phyloP scores from a whole-genome alignment of 2,888 invertebrate genomes.

The Parthenolecanium corni region DNA sequence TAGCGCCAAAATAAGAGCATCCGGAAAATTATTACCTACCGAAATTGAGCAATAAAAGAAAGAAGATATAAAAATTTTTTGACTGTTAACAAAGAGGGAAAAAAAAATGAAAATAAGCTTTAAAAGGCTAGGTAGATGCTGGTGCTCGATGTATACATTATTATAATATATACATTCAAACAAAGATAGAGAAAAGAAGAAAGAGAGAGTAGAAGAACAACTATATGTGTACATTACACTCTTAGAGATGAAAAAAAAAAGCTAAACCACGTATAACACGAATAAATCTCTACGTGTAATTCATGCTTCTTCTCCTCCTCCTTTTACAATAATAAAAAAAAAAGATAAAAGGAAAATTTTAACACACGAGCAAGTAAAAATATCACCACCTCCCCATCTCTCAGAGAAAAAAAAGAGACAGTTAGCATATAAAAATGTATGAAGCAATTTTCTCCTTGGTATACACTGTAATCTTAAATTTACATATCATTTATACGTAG shows the following conservation, averaged over 20 bases:
- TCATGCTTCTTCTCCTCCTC: not conserved
- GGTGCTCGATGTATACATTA: not conserved
- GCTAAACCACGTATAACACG: not conserved
- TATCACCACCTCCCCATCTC: too few species aligned
- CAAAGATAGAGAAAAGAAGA: too few species aligned
- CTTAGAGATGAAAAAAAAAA: not conserved
- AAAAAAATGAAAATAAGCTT: not conserved
- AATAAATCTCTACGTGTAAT: not conserved
- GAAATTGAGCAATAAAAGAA: not conserved
- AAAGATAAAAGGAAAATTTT: not conserved
- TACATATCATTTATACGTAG: slow-evolving; percentile 25
- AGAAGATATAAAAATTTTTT: not conserved
- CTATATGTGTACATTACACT: not conserved
- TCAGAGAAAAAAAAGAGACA: not conserved
- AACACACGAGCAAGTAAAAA: not conserved
- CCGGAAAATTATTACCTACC: not conserved
- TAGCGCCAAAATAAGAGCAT: not conserved
- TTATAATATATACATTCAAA: not conserved
- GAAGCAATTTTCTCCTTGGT: slow-evolving; percentile 22
- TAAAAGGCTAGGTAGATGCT: not conserved
- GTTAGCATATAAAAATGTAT: slow-evolving; percentile 17
- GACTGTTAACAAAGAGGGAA: not conserved
- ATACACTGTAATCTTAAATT: slow-evolving; percentile 18
- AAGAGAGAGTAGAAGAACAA: too few species aligned
- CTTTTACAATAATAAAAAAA: too few species aligned